Conservation (phyloP, 2,113 vertebrate genomes). For the Petrocephalus microphthalmus region DNA sequence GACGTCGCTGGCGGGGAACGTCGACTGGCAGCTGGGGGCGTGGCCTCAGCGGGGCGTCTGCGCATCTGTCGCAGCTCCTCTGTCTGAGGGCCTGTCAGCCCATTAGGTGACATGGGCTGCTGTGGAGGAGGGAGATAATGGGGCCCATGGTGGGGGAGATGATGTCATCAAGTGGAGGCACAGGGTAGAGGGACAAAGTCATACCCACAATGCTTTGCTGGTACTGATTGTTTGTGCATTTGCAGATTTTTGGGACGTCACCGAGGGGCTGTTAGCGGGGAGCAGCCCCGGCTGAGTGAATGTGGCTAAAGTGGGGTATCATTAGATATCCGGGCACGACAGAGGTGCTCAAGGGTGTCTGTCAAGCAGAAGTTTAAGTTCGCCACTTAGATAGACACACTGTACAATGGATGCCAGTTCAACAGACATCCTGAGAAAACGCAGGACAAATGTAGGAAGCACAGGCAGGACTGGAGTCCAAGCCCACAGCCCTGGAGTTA, state of each 20-base stretch:
- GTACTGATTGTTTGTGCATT: neutral
- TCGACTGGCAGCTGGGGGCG: neutral
- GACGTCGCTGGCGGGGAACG: neutral
- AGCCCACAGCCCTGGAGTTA: too few relatives aligned
- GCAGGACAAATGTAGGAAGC: too few relatives aligned
- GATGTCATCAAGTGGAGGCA: neutral
- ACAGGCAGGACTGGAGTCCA: too few relatives aligned
- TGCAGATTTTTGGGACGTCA: neutral
- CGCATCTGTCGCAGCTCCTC: neutral
- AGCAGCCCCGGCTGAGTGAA: neutral
- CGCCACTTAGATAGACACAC: too few relatives aligned
- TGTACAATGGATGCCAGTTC: too few relatives aligned
- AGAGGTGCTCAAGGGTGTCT: neutral
- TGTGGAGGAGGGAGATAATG: neutral
- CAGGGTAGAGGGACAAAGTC: neutral
- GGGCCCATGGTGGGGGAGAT: neutral
- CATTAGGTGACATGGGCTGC: neutral
- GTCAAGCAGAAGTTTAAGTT: neutral
- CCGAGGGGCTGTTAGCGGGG: neutral
- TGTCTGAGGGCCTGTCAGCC: neutral
- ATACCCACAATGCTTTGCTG: neutral
- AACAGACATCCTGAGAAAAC: too few relatives aligned
- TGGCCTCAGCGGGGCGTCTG: neutral
- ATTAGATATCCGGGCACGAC: neutral
- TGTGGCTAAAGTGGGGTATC: neutral